Conservation (phyloP, 2,113 vertebrate genomes). For the Galemys pyrenaicus region DNA sequence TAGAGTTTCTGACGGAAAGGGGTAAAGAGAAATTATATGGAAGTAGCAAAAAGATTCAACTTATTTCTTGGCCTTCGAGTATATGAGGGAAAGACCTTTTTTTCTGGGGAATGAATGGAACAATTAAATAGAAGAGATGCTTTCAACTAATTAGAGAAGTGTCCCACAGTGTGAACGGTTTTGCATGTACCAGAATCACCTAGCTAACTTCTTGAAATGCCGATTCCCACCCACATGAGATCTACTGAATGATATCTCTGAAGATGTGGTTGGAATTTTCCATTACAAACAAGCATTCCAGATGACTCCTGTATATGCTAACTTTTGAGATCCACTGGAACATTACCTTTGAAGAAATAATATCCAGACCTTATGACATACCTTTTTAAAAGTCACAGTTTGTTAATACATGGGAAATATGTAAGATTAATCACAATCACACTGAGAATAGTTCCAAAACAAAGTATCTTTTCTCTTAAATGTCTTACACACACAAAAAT, state of each 20-base stretch:
- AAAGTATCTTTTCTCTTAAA: not conserved
- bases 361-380: not conserved
- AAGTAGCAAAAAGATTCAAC: slow-evolving; percentile 30
- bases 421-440: not conserved
- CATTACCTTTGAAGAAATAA: slow-evolving; percentile 23
- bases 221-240: not conserved
- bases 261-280: slow-evolving; percentile 21
- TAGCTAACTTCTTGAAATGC: slow-evolving; percentile 19
- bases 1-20: slow-evolving; percentile 23
- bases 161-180: not conserved
- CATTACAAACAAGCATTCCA: not conserved
- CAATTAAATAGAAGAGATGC: not conserved
- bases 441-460: not conserved
- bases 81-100: not conserved
- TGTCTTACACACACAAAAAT: not conserved
- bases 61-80: not conserved
- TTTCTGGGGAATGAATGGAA: not conserved
- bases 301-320: not conserved
- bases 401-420: slow-evolving; percentile 5
- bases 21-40: slow-evolving; percentile 15
- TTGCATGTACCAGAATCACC: not conserved
- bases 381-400: not conserved
- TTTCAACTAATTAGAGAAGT: not conserved
- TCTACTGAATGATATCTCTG: slow-evolving; percentile 1
- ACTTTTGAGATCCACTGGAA: not conserved